Evolutionary conservation across 2,113 vertebrate species (phyloP).

Genomic region (Alectura lathami): DNA sequence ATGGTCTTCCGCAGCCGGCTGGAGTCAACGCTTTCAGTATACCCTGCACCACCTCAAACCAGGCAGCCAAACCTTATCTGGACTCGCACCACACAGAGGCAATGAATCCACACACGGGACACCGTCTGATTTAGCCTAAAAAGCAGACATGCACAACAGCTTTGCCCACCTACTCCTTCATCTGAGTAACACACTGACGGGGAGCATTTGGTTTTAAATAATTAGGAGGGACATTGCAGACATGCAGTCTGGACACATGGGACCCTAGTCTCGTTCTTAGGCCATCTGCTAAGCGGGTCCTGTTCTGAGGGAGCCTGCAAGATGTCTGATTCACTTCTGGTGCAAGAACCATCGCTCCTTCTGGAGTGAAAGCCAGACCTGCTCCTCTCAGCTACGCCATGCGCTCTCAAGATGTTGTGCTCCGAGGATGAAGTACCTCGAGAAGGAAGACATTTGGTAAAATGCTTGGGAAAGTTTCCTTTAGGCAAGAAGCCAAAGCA

Average conservation of each 20-base stretch:
- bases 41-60: background rate
- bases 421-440: background rate
- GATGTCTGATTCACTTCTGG: background rate
- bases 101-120: background rate
- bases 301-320: background rate
- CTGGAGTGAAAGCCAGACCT: fast-evolving
- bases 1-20: background rate
- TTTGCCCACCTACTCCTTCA: background rate
- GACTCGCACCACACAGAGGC: background rate
- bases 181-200: background rate
- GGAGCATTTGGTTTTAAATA: background rate
- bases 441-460: background rate
- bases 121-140: background rate
- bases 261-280: fast-evolving
- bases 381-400: background rate
- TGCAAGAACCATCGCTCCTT: fast-evolving
- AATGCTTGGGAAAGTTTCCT: background rate
- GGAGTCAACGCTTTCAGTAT: background rate
- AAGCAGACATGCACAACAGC: background rate
- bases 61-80: background rate
- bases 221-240: background rate
- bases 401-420: fast-evolving
- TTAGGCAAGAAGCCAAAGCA: background rate
- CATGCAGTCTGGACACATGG: fast-evolving
- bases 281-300: background rate